phyloP scores from a whole-genome alignment of 2,797 vertebrate species.

The Rallus crepitans region DNA sequence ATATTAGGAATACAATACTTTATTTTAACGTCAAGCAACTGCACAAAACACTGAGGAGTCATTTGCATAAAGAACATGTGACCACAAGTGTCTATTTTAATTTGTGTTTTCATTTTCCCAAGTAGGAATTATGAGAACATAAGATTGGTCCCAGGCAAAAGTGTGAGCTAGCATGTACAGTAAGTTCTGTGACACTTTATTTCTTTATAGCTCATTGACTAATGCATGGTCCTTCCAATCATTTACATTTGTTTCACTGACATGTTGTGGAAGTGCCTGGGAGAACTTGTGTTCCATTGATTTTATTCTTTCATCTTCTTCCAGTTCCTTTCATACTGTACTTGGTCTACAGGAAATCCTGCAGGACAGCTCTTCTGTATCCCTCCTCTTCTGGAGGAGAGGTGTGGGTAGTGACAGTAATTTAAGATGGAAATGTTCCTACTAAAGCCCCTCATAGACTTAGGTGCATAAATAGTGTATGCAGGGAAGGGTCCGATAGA shows the following conservation, averaged over 20 bases:
- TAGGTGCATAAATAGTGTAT: background rate
- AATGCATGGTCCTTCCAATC: background rate
- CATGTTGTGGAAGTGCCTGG: background rate
- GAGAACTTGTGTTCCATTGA: background rate
- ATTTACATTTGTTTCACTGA: background rate
- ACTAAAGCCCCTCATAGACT: background rate
- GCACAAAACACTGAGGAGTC: background rate
- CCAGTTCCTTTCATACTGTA: background rate
- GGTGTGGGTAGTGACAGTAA: background rate
- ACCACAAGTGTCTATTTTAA: background rate
- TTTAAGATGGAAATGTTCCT: background rate
- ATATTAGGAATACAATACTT: background rate
- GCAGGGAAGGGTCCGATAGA: background rate
- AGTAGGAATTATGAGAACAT: background rate
- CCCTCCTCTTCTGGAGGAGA: background rate
- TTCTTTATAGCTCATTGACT: background rate
- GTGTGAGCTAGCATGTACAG: background rate
- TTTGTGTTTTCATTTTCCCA: conserved; percentile 1
- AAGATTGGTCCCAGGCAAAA: background rate
- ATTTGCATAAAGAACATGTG: background rate
- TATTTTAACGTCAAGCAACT: background rate
- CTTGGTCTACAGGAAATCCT: background rate
- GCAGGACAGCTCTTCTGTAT: background rate
- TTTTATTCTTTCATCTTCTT: conserved; percentile 15
- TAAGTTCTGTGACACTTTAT: background rate